Conservation (phyloP, 2,113 vertebrate species). For the Gorsachius goisagi region DNA sequence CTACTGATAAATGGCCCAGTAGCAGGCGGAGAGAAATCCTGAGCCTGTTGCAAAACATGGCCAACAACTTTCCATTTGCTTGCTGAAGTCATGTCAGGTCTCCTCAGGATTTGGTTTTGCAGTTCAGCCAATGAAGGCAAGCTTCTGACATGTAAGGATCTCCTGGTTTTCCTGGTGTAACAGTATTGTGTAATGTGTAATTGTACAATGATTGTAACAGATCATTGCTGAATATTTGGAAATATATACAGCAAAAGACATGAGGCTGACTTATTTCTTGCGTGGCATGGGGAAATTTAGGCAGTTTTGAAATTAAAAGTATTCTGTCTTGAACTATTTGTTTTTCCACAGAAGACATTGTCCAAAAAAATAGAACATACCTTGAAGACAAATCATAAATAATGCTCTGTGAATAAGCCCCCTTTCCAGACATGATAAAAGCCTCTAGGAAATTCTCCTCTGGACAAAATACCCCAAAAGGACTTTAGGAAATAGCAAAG, state of each 20-base stretch:
- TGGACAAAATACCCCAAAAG: background rate
- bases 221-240: background rate
- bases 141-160: background rate
- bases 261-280: background rate
- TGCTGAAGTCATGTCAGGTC: background rate
- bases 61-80: background rate
- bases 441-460: background rate
- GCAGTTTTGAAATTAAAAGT: background rate
- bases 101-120: background rate
- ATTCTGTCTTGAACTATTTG: background rate
- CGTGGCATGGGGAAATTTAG: background rate
- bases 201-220: background rate
- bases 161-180: background rate
- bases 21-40: background rate
- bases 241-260: background rate
- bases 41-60: accelerated
- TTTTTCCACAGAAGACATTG: background rate
- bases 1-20: background rate
- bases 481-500: background rate
- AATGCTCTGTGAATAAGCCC: background rate
- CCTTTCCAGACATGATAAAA: background rate
- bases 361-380: conserved; percentile 9
- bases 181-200: background rate
- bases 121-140: background rate
- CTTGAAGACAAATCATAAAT: conserved; percentile 17